Base-by-base conservation (phyloP, 2,888 invertebrate species). In the Villa cingulata region DNA sequence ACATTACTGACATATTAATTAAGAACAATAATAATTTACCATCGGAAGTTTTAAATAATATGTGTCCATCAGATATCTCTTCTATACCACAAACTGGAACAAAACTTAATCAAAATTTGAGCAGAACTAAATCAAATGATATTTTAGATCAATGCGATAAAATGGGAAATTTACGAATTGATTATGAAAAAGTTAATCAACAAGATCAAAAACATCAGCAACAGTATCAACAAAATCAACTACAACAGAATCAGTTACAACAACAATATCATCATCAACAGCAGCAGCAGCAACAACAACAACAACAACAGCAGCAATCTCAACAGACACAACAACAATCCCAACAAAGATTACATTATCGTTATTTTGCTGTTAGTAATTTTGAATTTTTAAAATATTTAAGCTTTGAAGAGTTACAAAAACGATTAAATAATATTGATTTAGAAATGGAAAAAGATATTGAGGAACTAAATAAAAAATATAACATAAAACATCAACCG, bases 391-490 rank as follows among this genome's bases (percentile, higher is more conserved):
- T 94, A 61, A 81, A 86, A 70, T 83, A 81, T 70, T 78, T 95
- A 61, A 81, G 85, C 57, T 85, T 81, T 64, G 81, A 86, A 60
- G 92, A 95, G 67, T 76, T 96, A 57, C 86, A 91, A 70, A 77
- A 80, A 61, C 78, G 88, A 60, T 83, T 94, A 81, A 75, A 83
- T 50, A 82, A 79, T 59, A 74, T 96, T 61, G 95, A 96, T 72
- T 81, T 84, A 17, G 92, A 95, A 71, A 94, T 96, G 92, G 95
- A 95, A 71, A 78, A 85, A 36, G 95, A 96, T 71, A 90, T 96
- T 59, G 90, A 94, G 60, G 89, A 88, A 65, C 74, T 95, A 55
- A 77, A 87, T 60, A 78, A 84, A 60, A 77, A 89, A 59, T 94
- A 92, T 75, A 86, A 88, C 68, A 83, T 86, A 55, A 96, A 96